phyloP scores from a whole-genome alignment of 1,140 invertebrate genomes.

The Reticulitermes speratus region DNA sequence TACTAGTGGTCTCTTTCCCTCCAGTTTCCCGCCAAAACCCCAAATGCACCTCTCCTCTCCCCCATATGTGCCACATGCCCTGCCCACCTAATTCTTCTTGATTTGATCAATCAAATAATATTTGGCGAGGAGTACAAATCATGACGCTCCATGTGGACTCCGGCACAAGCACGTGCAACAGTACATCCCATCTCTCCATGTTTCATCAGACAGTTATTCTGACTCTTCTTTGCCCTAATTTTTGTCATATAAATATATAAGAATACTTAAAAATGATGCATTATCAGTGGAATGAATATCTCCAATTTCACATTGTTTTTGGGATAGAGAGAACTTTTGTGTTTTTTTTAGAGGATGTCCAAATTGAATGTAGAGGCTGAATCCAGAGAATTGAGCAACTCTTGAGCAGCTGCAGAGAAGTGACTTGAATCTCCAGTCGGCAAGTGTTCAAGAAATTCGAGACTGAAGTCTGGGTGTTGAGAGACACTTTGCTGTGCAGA shows the following conservation, averaged over 20 bases:
- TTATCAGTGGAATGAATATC: not conserved
- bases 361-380: constrained; percentile 57
- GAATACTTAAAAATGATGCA: not conserved
- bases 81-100: too few species aligned
- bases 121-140: too few species aligned
- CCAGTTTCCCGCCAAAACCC: too few species aligned
- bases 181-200: too few species aligned
- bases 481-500: constrained; percentile 4
- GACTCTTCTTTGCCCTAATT: not conserved
- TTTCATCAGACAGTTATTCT: too few species aligned
- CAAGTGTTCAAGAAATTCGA: constrained; percentile 79
- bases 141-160: too few species aligned
- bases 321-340: not conserved
- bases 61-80: too few species aligned
- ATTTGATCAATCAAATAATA: too few species aligned
- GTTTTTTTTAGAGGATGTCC: constrained; percentile 47
- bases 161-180: too few species aligned
- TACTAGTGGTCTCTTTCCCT: too few species aligned
- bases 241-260: not conserved
- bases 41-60: too few species aligned
- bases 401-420: constrained; percentile 65
- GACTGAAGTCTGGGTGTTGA: constrained; percentile 63
- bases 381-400: constrained; percentile 69
- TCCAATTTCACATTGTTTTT: too few species aligned
- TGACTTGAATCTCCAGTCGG: constrained; percentile 65